Base-by-base conservation (phyloP, 2,888 invertebrate species). In the Acanthopleura granulata region DNA sequence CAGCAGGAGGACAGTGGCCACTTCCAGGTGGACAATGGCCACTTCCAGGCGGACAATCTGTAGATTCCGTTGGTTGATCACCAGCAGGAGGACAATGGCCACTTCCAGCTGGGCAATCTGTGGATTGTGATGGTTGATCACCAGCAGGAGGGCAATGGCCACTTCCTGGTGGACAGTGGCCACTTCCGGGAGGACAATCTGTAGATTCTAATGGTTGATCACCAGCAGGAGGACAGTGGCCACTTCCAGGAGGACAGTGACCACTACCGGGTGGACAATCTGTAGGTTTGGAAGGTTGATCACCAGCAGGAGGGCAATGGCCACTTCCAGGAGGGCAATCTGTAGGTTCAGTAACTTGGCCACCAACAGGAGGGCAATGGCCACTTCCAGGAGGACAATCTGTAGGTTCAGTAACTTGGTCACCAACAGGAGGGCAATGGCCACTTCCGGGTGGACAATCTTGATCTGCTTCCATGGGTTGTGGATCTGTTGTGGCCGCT, bases 401-500 rank as follows among this genome's bases (percentile, higher is more conserved):
- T 16, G 73, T 50, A 0, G 62, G 66, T 66, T 77, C 72, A 25
- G 57, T 57, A 9, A 22, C 6, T 57, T 70, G 76, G 25, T 74
- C 78, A 70, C 73, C 69, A 14, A 62, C 73, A 1, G 78, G 78
- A 49, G 79, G 79, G 27, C 80, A 81, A 50, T 73, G 74, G 0
- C 62, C 76, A 49, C 69, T 73, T 66, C 74, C 51, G 3, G 77
- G 71, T 4, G 77, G 51, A n/a, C 66, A 66, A 27, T 66, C 66
- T 66, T 16, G 27, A 66, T 66, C 77, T 66, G 80, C 74, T 50
- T 71, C 74, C 40, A 79, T 78, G 66, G 79, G 78, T 40, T 84
- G 84, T 74, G 72, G 76, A 69, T 73, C 77, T 61, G 77, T 72
- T n/a, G 77, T 78, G 11, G 84, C 80, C 29, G 81, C 81, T 62